phyloP scores from a whole-genome alignment of 92 coral and sea anemone species.

The Actinostola sp. region DNA sequence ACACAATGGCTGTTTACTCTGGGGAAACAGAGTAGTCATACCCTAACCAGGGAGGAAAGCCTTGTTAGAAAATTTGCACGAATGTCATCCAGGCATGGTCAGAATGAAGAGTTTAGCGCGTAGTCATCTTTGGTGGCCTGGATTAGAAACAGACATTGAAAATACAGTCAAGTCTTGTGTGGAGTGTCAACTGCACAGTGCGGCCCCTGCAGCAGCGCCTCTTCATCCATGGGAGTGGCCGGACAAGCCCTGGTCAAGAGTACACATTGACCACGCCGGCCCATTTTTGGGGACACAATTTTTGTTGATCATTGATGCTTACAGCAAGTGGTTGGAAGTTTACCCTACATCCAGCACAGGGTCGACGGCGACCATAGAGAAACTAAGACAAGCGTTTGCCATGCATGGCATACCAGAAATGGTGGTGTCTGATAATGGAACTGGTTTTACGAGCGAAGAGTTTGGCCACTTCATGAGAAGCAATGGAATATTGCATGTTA shows the following conservation, averaged over 20 bases:
- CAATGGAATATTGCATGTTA: too few relatives aligned
- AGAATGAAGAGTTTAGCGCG: constrained; percentile 55
- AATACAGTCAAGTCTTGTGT: constrained; percentile 42
- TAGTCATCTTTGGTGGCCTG: constrained; percentile 64
- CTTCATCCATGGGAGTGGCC: constrained; percentile 62
- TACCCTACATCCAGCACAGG: too few relatives aligned
- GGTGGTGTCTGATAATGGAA: too few relatives aligned
- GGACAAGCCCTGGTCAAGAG: constrained; percentile 44
- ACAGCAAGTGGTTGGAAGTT: constrained; percentile 51
- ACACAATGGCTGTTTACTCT: constrained; percentile 40
- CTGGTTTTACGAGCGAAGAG: too few relatives aligned
- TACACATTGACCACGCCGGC: constrained; percentile 58
- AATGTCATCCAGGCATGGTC: constrained; percentile 54
- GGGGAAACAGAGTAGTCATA: constrained; percentile 50
- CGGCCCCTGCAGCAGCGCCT: constrained; percentile 50
- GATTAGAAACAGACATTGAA: constrained; percentile 54
- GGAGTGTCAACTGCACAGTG: constrained; percentile 54
- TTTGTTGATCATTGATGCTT: constrained; percentile 47
- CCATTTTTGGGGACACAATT: constrained; percentile 54
- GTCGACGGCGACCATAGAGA: too few relatives aligned
- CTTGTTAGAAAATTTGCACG: constrained; percentile 47
- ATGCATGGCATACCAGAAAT: too few relatives aligned
- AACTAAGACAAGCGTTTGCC: too few relatives aligned
- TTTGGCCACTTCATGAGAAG: too few relatives aligned
- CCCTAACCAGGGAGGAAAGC: constrained; percentile 48